Base-by-base conservation (phyloP, 2,797 vertebrate genomes). In the Gambelia wislizenii region DNA sequence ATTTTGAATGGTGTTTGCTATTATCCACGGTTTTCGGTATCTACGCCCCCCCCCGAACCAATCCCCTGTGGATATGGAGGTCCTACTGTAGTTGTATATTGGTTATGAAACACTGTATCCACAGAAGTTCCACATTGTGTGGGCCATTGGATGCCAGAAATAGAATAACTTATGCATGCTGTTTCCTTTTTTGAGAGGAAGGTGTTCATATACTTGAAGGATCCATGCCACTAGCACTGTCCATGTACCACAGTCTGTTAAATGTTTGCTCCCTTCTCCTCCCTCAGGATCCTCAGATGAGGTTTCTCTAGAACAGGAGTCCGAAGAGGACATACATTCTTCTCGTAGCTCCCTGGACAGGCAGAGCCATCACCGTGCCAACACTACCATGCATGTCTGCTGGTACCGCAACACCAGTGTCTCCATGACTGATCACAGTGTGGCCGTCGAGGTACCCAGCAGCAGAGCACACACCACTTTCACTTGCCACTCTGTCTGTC, bases 351-450 rank as follows among this genome's bases (percentile, higher is more conserved):
- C 98, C 87, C 93, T 98, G 97, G 98, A 98, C 94, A 98, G 97
- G 95, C 98, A 98, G 96, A 98, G 97, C 70, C 98, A 98, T 92
- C 98, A 98, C 96, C 98, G 98, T 87, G 98, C 98, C 97, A 99
- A 98, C 97, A 98, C 98, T 88, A 98, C 98, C 69, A 97, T 98
- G 98, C 98, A 99, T 80, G 98, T 99, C 96, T 99, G 99, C 98
- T 99, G 99, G 99, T 98, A 98, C 96, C 98, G 98, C 93, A 98
- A 98, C 97, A 99, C 98, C 89, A 99, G 98, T 16, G 98, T 99
- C 96, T 99, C 99, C 96, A 98, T 99, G 97, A 97, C 98, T 13
- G 99, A 99, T 96, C 98, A 98, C 97, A 98, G 98, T 90, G 97
- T 98, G 87, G 98, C 99, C 39, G 98, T 98, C 33, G 98, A 99